Conservation (phyloP, 2,888 invertebrate species). For the Belgica antarctica region DNA sequence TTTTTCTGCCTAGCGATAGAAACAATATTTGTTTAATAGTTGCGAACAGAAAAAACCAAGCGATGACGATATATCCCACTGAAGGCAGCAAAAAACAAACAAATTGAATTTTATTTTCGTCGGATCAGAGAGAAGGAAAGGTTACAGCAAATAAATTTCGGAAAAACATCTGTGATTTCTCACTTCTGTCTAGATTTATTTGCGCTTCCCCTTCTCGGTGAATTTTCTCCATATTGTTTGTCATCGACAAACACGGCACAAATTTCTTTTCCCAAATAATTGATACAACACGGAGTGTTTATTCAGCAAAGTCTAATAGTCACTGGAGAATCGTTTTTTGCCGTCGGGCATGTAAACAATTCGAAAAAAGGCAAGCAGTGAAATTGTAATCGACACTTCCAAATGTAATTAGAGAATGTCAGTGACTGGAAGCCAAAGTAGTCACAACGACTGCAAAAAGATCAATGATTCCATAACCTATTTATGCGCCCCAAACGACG, state of each 20-base stretch:
- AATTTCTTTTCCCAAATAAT: no score
- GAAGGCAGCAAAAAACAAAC: slow-evolving; percentile 25
- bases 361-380: background rate
- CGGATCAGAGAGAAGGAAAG: no score
- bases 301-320: slow-evolving; percentile 6
- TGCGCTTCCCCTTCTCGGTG: slow-evolving; percentile 21
- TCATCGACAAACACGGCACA: slow-evolving; percentile 32
- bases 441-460: slow-evolving; percentile 26
- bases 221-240: no score
- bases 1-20: background rate
- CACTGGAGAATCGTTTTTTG: background rate
- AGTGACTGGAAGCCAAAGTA: slow-evolving; percentile 38
- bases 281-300: slow-evolving; percentile 43
- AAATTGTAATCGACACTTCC: slow-evolving; percentile 36
- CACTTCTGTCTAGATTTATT: slow-evolving; percentile 20
- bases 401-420: slow-evolving; percentile 31
- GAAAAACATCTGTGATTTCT: slow-evolving; percentile 44
- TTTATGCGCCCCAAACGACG: background rate
- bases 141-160: background rate
- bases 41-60: background rate
- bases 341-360: slow-evolving; percentile 14
- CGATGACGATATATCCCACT: no score
- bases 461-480: slow-evolving; percentile 41
- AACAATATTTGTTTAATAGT: slow-evolving; percentile 25
- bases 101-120: background rate